Conservation (phyloP, 2,888 invertebrate species). For the Polylopha cassiicola region DNA sequence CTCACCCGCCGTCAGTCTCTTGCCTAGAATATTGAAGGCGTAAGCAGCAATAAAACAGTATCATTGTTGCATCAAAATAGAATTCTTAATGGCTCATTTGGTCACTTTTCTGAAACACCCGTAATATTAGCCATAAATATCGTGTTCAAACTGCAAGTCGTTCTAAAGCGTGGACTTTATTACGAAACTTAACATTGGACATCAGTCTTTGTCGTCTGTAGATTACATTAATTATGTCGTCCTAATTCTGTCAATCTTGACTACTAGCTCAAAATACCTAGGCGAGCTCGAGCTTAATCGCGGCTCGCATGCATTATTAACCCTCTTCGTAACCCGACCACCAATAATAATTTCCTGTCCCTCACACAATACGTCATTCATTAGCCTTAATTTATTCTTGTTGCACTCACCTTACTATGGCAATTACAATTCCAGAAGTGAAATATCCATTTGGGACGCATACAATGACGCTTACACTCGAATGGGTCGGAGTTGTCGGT, state of each 20-base stretch:
- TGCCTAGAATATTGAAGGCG: no score
- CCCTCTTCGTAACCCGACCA: slow-evolving; percentile 50
- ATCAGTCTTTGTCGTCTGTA: slow-evolving; percentile 4
- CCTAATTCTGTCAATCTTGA: slow-evolving; percentile 8
- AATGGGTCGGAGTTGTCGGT: slow-evolving; percentile 31
- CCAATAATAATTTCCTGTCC: slow-evolving; percentile 73
- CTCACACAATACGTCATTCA: slow-evolving; percentile 72
- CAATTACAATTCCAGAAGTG: slow-evolving; percentile 39
- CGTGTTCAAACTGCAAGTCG: no score
- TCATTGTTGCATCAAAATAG: no score
- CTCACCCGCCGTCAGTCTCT: no score
- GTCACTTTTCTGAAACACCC: no score
- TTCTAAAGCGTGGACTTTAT: no score
- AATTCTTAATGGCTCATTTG: no score
- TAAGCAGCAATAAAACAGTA: no score
- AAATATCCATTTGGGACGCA: slow-evolving; percentile 28
- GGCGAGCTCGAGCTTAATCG: slow-evolving; percentile 10
- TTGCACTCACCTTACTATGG: slow-evolving; percentile 60
- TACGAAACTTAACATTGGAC: not conserved
- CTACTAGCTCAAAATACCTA: slow-evolving; percentile 7
- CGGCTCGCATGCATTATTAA: slow-evolving; percentile 26
- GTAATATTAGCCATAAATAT: no score
- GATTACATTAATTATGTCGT: slow-evolving; percentile 5
- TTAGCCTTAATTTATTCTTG: slow-evolving; percentile 74
- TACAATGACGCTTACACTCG: slow-evolving; percentile 35